Percentiles rank a stretch among this genome's conserved stretches.
Conservation (phyloP, 2,888 invertebrate genomes). For the Lepas anatifera region DNA sequence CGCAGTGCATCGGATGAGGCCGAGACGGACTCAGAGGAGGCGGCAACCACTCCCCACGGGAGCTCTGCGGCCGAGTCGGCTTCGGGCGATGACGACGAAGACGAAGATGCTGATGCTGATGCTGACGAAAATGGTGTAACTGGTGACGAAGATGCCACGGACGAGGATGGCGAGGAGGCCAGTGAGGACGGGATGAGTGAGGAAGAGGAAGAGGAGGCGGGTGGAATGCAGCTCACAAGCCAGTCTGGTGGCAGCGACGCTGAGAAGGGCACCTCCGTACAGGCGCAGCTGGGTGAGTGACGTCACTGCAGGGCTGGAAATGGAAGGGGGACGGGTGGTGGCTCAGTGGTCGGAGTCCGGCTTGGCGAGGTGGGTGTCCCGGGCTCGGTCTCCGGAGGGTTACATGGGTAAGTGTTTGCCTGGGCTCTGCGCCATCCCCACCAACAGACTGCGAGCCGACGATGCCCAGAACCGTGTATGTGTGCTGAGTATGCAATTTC, state of each 20-base stretch:
- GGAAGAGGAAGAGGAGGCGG: constrained; percentile 16
- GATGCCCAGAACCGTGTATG: too few relatives aligned
- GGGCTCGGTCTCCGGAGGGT: too few relatives aligned
- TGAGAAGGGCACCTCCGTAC: background rate
- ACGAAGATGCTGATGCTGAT: background rate
- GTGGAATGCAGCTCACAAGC: constrained; percentile 15
- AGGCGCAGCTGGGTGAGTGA: background rate
- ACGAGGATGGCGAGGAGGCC: constrained; percentile 26
- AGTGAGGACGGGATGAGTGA: constrained; percentile 16
- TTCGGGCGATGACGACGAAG: background rate
- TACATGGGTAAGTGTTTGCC: too few relatives aligned
- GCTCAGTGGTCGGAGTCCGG: too few relatives aligned
- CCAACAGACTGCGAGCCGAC: too few relatives aligned
- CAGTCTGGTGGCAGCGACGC: constrained; percentile 16
- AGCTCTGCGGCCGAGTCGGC: background rate
- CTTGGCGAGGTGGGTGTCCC: too few relatives aligned
- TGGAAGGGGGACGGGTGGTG: too few relatives aligned
- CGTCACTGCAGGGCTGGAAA: too few relatives aligned
- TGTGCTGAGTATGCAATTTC: too few relatives aligned
- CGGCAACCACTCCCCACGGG: background rate
- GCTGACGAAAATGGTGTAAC: background rate
- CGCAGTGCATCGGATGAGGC: background rate
- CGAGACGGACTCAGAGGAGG: background rate
- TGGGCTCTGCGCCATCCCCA: too few relatives aligned
- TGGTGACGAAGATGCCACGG: constrained; percentile 6